Percentiles rank a stretch among this genome's conserved stretches.
Evolutionary conservation across 2,888 invertebrate species (phyloP).

Genomic region (Brenthis daphne): DNA sequence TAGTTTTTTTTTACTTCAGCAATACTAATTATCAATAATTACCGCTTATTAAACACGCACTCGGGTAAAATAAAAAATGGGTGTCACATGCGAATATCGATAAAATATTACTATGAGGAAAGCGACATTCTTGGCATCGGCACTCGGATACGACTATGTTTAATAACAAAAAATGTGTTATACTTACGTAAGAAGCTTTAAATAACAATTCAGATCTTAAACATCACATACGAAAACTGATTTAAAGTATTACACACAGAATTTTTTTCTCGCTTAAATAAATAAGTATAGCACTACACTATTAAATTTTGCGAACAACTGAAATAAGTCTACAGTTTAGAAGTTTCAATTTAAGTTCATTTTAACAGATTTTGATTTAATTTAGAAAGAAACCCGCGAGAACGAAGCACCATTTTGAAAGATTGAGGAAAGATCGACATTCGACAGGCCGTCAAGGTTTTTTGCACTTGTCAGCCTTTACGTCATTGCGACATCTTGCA

Average conservation of each 20-base stretch:
- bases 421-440: conserved; percentile 60
- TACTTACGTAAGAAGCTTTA: conserved; percentile 77
- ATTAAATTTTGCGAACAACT: conserved; percentile 50
- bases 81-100: conserved; percentile 29
- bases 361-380: conserved; percentile 60
- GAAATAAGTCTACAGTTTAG: conserved; percentile 46
- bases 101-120: conserved; percentile 23
- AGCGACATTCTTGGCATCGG: conserved; percentile 23
- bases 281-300: conserved; percentile 46
- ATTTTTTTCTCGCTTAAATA: conserved; percentile 48
- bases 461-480: conserved; percentile 57
- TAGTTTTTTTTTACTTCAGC: conserved; percentile 34
- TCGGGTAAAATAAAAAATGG: conserved; percentile 30
- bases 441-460: conserved; percentile 68
- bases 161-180: conserved; percentile 60
- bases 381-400: conserved; percentile 73
- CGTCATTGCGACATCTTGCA: conserved; percentile 72
- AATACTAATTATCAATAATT: conserved; percentile 39
- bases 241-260: conserved; percentile 48
- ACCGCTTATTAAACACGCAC: conserved; percentile 29
- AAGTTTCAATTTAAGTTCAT: conserved; percentile 58
- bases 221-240: conserved; percentile 70
- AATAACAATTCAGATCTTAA: conserved; percentile 68
- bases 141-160: conserved; percentile 46
- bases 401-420: conserved; percentile 78